phyloP scores from a whole-genome alignment of 2,113 vertebrate species.

The Nestor notabilis region DNA sequence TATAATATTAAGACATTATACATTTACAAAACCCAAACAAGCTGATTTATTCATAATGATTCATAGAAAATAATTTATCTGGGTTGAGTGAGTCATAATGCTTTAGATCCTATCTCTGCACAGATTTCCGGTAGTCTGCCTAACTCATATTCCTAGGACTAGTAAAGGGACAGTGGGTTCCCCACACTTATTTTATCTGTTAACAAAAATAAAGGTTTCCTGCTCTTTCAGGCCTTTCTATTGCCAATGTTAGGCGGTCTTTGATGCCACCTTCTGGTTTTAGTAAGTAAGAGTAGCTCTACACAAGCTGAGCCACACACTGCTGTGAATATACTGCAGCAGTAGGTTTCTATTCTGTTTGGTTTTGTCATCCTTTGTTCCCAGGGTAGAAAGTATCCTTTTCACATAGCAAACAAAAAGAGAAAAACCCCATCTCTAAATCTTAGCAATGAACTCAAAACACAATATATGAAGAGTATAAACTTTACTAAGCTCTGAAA shows the following conservation, averaged over 20 bases:
- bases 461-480: background rate
- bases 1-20: background rate
- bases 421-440: background rate
- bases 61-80: background rate
- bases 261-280: conserved; percentile 59
- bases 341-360: background rate
- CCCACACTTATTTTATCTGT: background rate
- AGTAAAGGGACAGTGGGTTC: background rate
- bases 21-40: background rate
- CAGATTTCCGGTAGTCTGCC: background rate
- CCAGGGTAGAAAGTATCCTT: background rate
- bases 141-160: background rate
- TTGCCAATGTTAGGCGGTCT: background rate
- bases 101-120: background rate
- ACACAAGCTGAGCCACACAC: background rate
- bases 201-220: background rate
- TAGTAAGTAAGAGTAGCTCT: background rate
- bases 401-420: background rate
- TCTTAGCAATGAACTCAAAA: background rate
- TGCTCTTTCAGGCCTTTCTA: background rate
- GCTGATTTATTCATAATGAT: background rate
- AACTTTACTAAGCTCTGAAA: background rate
- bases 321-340: background rate
- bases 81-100: background rate
- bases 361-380: background rate